Evolutionary conservation across 2,113 vertebrate genomes (phyloP).

Genomic region (Candoia aspera): DNA sequence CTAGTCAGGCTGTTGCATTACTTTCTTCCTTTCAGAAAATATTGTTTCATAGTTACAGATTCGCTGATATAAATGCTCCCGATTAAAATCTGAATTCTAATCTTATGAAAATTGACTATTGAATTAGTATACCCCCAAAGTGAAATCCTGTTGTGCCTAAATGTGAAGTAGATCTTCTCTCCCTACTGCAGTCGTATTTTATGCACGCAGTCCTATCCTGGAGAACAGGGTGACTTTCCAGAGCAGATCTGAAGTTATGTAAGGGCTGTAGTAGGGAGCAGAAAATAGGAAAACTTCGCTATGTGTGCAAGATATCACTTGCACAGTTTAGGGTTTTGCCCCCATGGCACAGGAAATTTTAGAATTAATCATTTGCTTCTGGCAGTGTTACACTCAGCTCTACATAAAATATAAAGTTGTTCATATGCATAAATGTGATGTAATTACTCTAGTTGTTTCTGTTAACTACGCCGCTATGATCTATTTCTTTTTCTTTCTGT

Average conservation of each 20-base stretch:
- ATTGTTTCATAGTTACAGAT: background rate
- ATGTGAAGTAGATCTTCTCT: background rate
- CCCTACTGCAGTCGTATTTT: background rate
- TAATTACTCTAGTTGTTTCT: background rate
- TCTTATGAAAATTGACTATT: background rate
- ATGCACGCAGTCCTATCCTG: background rate
- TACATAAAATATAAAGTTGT: background rate
- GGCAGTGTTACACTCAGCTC: background rate
- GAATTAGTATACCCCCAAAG: background rate
- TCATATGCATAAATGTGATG: background rate
- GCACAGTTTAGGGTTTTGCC: background rate
- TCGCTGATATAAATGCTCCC: background rate
- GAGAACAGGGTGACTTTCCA: background rate
- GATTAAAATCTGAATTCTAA: background rate
- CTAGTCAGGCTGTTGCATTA: background rate
- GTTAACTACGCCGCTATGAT: constrained; percentile 1
- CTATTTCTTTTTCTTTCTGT: constrained; percentile 56
- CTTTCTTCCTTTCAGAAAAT: background rate
- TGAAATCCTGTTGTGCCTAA: background rate
- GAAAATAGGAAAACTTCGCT: background rate
- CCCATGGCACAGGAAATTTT: background rate
- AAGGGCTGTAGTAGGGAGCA: background rate
- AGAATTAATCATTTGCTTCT: background rate
- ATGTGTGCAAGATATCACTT: background rate
- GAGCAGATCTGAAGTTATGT: background rate